phyloP scores from a whole-genome alignment of 2,888 invertebrate genomes.

The Noctua janthe region DNA sequence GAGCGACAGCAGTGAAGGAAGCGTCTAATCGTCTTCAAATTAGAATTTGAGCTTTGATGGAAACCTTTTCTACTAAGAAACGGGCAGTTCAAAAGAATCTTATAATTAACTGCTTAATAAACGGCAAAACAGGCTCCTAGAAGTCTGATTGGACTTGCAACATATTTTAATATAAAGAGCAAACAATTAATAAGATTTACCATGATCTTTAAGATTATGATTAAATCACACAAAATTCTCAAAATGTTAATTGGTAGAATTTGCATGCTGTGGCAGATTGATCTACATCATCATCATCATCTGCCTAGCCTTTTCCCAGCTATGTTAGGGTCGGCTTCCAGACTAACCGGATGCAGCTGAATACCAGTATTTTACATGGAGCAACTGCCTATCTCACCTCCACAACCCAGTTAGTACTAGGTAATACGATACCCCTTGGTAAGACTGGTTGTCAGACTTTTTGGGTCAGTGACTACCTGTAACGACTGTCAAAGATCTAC shows the following conservation, averaged over 20 bases:
- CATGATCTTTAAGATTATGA: slow-evolving; percentile 23
- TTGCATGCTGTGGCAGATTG: slow-evolving; percentile 12
- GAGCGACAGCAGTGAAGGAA: slow-evolving; percentile 62
- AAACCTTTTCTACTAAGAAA: slow-evolving; percentile 52
- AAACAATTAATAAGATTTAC: slow-evolving; percentile 37
- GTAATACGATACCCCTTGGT: no score
- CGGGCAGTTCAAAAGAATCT: slow-evolving; percentile 48
- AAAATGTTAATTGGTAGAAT: slow-evolving; percentile 22
- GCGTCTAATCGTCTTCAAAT: slow-evolving; percentile 63
- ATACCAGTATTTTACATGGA: no score
- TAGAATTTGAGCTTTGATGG: slow-evolving; percentile 65
- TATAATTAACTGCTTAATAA: slow-evolving; percentile 51
- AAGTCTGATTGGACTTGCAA: slow-evolving; percentile 47
- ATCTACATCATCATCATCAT: background rate
- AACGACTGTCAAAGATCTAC: no score
- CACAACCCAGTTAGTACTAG: no score
- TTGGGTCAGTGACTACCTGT: no score
- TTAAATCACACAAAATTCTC: slow-evolving; percentile 14
- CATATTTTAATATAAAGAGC: slow-evolving; percentile 19
- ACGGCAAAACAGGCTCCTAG: slow-evolving; percentile 24
- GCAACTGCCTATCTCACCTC: no score
- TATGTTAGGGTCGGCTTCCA: no score
- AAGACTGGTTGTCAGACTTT: no score
- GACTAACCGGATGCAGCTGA: no score
- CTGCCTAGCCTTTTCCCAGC: no score